Base-by-base conservation (phyloP, 2,797 vertebrate species). In the Mus minutoides region DNA sequence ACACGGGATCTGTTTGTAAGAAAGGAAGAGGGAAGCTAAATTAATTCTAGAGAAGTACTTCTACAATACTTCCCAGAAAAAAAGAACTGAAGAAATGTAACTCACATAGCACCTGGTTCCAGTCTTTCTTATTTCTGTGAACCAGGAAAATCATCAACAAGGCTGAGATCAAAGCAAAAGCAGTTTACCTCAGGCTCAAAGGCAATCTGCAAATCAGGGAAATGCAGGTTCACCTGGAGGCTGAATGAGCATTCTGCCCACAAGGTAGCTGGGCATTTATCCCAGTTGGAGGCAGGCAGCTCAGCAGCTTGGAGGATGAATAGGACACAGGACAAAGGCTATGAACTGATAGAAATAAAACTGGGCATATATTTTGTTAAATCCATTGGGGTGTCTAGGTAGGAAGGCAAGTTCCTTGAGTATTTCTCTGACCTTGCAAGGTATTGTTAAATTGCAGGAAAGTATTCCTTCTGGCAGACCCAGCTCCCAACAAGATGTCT, bases 1-100 rank as follows among this genome's bases (percentile, higher is more conserved):
- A 37, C 13, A 17, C 31, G 3, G 6, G 2, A n/a, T 26, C 69
- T 86, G 13, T 40, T 80, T 60, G 43, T 49, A 92, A 73, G 37
- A 94, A 90, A 94, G 46, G 40, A 75, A 78, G 7, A 91, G 19
- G 52, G 40, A 67, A 22, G 3, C 24, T 69, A 21, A 77, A 34
- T 71, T 80, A 89, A 69, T 84, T 24, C 40, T 76, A 77, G 64
- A 19, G 91, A 93, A 86, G 29, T 43, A 8, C 76, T 31, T 96
- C 79, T 71, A 40, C 69, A 69, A 34, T 88, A 90, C 26, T 79
- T 92, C 34, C 40, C 11, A 76, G 24, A 16, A 67, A 83, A 54
- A 54, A 54, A 43, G 22, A 67, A 40, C 24, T 82, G 79, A 80
- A 67, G 56, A 88, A 88, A 73, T 71, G 2, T 49, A 79, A 90